These are phyloP conservation scores for Chelonia mydas DNA, from an alignment of 2,797 vertebrate species.

Conservation along the genomic window DNA sequence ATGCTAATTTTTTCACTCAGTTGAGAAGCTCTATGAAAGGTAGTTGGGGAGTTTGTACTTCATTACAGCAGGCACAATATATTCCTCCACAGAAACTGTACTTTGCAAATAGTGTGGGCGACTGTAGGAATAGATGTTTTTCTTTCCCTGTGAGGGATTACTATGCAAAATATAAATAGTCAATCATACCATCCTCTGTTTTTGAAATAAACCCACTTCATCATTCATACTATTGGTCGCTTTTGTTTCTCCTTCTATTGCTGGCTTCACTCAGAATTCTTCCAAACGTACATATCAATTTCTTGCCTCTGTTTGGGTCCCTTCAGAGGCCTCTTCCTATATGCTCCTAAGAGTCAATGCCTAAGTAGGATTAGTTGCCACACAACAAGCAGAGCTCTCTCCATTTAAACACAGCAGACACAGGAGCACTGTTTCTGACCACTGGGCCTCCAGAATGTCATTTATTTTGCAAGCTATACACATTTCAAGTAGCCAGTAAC, in stretches of 20 bases:
- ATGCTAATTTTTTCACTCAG: slow-evolving; percentile 13
- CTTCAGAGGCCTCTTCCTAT: neutral
- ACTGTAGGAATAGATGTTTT: neutral
- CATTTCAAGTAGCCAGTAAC: neutral
- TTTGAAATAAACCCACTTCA: neutral
- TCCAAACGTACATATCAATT: neutral
- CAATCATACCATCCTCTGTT: neutral
- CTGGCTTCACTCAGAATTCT: neutral
- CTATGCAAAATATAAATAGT: neutral
- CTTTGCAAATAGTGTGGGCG: neutral
- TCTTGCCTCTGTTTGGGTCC: neutral
- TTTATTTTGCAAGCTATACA: neutral
- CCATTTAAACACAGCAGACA: neutral
- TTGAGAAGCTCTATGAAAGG: neutral
- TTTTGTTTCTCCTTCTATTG: neutral
- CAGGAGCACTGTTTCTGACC: neutral
- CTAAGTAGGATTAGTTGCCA: neutral
- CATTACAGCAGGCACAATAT: neutral
- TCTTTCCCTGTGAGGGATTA: accelerated
- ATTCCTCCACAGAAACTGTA: neutral
- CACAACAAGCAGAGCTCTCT: neutral
- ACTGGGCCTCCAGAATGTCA: neutral
- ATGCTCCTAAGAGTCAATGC: neutral
- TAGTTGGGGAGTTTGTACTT: slow-evolving; percentile 8
- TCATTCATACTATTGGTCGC: neutral